Evolutionary conservation across 2,113 vertebrate genomes (phyloP).

Genomic region (Zeus faber): DNA sequence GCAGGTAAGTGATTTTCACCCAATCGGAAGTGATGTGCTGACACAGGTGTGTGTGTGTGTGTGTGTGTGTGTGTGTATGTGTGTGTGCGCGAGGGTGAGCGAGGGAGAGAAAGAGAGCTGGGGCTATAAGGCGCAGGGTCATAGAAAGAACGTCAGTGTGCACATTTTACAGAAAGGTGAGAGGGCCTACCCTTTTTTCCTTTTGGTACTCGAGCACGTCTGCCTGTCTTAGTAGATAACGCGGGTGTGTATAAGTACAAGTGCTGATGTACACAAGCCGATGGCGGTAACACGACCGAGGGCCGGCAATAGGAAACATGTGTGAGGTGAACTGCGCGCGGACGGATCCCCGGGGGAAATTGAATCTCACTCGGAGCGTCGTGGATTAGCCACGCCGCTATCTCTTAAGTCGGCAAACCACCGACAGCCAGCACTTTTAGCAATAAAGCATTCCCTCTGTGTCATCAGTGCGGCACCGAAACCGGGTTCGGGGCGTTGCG

Average conservation of each 20-base stretch:
- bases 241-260: background rate
- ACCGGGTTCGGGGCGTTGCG: background rate
- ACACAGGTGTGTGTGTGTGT: constrained; percentile 9
- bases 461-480: constrained; percentile 31
- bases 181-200: too few relatives aligned
- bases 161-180: constrained; percentile 18
- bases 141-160: background rate
- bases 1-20: constrained; percentile 23
- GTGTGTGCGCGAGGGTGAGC: background rate
- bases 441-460: constrained; percentile 43
- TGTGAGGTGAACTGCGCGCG: constrained; percentile 18
- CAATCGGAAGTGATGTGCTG: constrained; percentile 20
- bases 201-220: constrained; percentile 6
- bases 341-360: constrained; percentile 41
- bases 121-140: too few relatives aligned
- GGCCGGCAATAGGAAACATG: constrained; percentile 29
- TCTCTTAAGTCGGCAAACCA: constrained; percentile 46
- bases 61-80: background rate
- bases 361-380: constrained; percentile 48
- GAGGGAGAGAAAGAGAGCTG: background rate
- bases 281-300: constrained; percentile 31
- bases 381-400: constrained; percentile 58
- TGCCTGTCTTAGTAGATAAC: constrained; percentile 38
- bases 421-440: constrained; percentile 39
- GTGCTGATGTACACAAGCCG: constrained; percentile 12